Base-by-base conservation (phyloP, 2,113 vertebrate species). In the Petromus typicus region DNA sequence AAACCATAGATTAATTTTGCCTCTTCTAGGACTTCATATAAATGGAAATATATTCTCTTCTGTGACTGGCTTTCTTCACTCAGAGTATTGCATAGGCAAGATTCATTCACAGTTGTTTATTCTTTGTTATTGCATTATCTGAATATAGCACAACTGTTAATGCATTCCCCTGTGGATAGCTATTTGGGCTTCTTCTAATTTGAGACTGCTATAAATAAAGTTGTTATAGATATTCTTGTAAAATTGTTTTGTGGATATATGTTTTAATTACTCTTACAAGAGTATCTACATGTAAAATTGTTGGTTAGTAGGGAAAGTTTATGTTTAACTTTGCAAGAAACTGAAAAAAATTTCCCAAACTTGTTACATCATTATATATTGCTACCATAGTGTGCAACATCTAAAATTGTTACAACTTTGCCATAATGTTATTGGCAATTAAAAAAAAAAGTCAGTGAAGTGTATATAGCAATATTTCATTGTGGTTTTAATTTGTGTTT, bases 11-110 rank as follows among this genome's bases (percentile, higher is more conserved):
- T 93, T 89, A 73, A n/a, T 63, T 89, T 71, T 45, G 67, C 30
- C 43, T 92, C 37, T 40, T 79, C 79, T 51, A 61, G 34, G 51
- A 84, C 20, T 87, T 89, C 69, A 93, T 85, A 89, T 56, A 95
- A 93, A 95, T 89, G 80, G 80, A 89, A 95, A 89, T 89, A 30
- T 73, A 85, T 71, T 89, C 86, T 63, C 43, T 73, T 64, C 30
- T 64, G 43, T 71, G 43, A 56, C 56, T 48, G 63, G 23, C 9
- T 63, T 80, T 51, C 40, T 64, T 88, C 78, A 40, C 18, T 89
- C 54, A 56, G n/a, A 63, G 22, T 40, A 79, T 56, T 89, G n/a
- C 63, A 61, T 43, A 17, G 45, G 27, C 85, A 71, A 71, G 11
- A 85, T 71, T 89, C 45, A 61, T 10, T n/a, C 14, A 81, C 25